Evolutionary conservation across 1,140 invertebrate species (phyloP), one percentile per base, ranked within the genome.

Genomic region (Trialeurodes vaporariorum): DNA sequence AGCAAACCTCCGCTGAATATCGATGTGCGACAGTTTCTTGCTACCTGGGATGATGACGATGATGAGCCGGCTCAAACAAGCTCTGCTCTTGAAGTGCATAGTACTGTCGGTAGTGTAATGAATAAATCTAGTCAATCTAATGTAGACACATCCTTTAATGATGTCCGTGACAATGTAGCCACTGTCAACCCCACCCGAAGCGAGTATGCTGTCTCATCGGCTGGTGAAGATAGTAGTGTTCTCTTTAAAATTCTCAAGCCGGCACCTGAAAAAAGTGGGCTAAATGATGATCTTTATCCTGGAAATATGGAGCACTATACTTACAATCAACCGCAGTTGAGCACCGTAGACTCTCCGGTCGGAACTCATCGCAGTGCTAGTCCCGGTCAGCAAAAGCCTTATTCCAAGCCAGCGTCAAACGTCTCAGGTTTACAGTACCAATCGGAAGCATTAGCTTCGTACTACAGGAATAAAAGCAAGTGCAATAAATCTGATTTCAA

Each of bases 41-140:
- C 5, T 9, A 49, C 34, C 5, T 49, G 34, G 34, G 34, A 49
- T 49, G 34, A 49, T 49, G 34, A 49, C 17, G 34, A 49, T 49
- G 34, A 49, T 49, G 34, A 49, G 17, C 34, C 34, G 17, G 34
- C 5, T 17, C 5, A 9, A 49, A 17, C 34, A 17, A 9, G 5
- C 17, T n/a, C n/a, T n/a, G n/a, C n/a, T n/a, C 5, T 5, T 17
- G 34, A 49, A 17, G 5, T 17, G 5, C 34, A 5, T 9, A 49
- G 5, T 17, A 5, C 34, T 9, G 34, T 49, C 17, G 17, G 5
- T 17, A 49, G 34, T 17, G 5, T 17, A 49, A 9, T 17, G 17
- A 49, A 49, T 49, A 49, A 49, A 49, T 49, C 34, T 49, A 49
- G 34, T 49, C 34, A 49, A 49, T n/a, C n/a, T n/a, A n/a, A n/a